phyloP scores from a whole-genome alignment of 2,113 vertebrate species.

The Nymphicus hollandicus region DNA sequence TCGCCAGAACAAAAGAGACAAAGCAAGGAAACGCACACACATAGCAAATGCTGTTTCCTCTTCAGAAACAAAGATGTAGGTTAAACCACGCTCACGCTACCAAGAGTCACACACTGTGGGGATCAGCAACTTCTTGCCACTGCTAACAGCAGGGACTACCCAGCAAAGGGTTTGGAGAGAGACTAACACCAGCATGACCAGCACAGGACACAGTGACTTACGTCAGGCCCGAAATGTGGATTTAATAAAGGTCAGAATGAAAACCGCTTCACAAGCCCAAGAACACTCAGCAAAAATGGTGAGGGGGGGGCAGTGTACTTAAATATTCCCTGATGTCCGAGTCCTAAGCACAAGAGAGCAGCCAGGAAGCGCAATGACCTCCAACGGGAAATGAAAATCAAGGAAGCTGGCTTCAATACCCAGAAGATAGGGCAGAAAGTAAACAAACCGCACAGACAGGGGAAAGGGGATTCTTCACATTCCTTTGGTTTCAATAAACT shows the following conservation, averaged over 20 bases:
- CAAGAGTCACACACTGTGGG: not conserved
- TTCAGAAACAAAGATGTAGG: conserved; percentile 18
- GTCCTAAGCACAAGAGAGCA: not conserved
- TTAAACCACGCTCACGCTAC: not conserved
- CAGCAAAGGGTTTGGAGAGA: not conserved
- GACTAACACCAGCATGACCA: not conserved
- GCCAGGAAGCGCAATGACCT: not conserved
- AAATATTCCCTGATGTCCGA: conserved; percentile 17
- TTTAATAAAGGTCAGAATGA: conserved; percentile 4
- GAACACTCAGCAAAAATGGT: not conserved
- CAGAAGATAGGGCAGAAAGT: not conserved
- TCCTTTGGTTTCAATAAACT: conserved; percentile 51
- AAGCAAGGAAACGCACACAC: not conserved
- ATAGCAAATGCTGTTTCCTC: not conserved
- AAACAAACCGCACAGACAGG: conserved; percentile 1
- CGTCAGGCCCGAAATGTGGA: not conserved
- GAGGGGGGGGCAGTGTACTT: not conserved
- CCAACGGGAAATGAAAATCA: conserved; percentile 8
- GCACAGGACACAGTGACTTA: not conserved
- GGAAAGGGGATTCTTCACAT: conserved; percentile 43
- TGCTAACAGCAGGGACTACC: not conserved
- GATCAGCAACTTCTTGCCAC: not conserved
- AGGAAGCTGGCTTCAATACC: not conserved
- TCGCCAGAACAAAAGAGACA: conserved; percentile 12
- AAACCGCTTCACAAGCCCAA: not conserved